A percentile compares a stretch with the other conserved stretches of the same genome.
Conservation (phyloP, 1,140 invertebrate genomes). For the Atta texana region DNA sequence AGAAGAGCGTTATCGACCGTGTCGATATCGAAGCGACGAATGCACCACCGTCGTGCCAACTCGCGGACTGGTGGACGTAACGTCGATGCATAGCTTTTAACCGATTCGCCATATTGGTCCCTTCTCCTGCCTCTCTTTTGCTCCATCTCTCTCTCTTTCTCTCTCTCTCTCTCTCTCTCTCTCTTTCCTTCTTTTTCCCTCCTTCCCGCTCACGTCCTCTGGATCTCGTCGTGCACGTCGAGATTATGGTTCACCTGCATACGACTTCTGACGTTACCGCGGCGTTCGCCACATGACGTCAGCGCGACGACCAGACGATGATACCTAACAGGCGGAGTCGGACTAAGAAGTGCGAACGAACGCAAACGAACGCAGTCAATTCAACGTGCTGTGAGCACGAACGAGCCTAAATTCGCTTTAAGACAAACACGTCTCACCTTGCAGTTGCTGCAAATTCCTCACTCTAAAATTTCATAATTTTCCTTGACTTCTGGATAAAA, state of each 20-base stretch:
- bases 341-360: background rate
- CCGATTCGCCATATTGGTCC: slow-evolving; percentile 81
- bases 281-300: slow-evolving; percentile 25
- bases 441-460: too few relatives aligned
- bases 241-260: slow-evolving; percentile 33
- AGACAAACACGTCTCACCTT: background rate
- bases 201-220: slow-evolving; percentile 19
- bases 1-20: slow-evolving; percentile 5
- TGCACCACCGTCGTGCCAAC: slow-evolving; percentile 74
- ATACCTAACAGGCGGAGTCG: background rate
- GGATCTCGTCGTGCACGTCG: slow-evolving; percentile 13
- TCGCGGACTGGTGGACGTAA: slow-evolving; percentile 74
- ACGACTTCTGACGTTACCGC: slow-evolving; percentile 18
- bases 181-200: background rate
- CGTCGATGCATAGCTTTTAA: slow-evolving; percentile 82
- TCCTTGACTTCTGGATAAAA: too few relatives aligned
- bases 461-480: too few relatives aligned
- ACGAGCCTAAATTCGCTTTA: background rate
- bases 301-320: background rate
- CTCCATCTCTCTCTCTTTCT: background rate
- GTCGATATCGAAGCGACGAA: slow-evolving; percentile 45
- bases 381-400: background rate
- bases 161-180: background rate
- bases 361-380: background rate
- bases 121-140: slow-evolving; percentile 58